These are phyloP conservation scores for Noctua janthe DNA, from an alignment of 2,888 invertebrate genomes.

Conservation along the genomic window DNA sequence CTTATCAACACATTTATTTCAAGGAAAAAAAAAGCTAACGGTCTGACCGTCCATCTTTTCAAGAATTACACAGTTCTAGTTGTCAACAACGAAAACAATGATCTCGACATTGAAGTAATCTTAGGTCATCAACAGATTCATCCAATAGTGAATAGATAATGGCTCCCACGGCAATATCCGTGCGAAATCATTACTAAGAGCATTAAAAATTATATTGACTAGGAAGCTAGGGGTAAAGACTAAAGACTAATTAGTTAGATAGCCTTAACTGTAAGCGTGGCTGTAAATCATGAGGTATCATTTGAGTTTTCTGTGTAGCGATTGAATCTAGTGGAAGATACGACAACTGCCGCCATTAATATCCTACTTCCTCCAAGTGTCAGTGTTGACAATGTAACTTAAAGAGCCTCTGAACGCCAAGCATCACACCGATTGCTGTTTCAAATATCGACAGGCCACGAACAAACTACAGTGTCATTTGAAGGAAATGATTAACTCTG, in stretches of 20 bases:
- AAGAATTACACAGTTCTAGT: not conserved
- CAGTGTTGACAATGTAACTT: too few relatives aligned
- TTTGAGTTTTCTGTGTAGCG: not conserved
- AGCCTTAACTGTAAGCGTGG: not conserved
- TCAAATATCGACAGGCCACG: not conserved
- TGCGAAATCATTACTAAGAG: slow-evolving; percentile 50
- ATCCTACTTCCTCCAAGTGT: not conserved
- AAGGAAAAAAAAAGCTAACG: slow-evolving; percentile 8
- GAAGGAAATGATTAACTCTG: too few relatives aligned
- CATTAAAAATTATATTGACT: slow-evolving; percentile 34
- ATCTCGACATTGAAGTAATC: slow-evolving; percentile 52
- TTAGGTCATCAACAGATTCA: slow-evolving; percentile 61
- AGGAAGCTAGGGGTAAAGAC: slow-evolving; percentile 29
- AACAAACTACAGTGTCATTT: too few relatives aligned
- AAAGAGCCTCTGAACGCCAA: too few relatives aligned
- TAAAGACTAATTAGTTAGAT: slow-evolving; percentile 15
- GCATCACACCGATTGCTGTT: not conserved
- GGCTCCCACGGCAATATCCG: slow-evolving; percentile 52
- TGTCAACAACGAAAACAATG: slow-evolving; percentile 51
- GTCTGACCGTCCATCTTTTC: not conserved
- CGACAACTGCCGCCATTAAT: not conserved
- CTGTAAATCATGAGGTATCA: not conserved
- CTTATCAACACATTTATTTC: not conserved
- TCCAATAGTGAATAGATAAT: slow-evolving; percentile 51
- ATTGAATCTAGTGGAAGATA: not conserved